Evolutionary conservation across 2,113 vertebrate genomes (phyloP), one percentile per base, ranked within the genome.

Genomic region (Ophiodon elongatus): DNA sequence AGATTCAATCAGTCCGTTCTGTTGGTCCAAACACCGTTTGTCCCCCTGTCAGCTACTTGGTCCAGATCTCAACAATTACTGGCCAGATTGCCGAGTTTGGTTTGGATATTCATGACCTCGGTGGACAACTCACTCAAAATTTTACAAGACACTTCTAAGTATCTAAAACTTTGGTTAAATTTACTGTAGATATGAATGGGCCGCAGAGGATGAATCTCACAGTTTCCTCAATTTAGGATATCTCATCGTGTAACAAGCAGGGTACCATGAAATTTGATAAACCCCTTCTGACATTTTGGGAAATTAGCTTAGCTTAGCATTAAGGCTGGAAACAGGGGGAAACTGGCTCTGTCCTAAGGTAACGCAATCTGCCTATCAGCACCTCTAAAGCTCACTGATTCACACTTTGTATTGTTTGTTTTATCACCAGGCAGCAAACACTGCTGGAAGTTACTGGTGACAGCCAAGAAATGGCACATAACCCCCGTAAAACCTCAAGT

Each of bases 191-290:
- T 57, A 35, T 60, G 19, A 14, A 37, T 62, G n/a, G 2, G 23
- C 62, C 4, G 6, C 10, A 35, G 35, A 45, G 23, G 27, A 45
- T 37, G 15, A 56, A 57, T 73, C 45, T 56, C 8, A 50, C 8
- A n/a, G 6, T 66, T 45, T 71, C 39, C 15, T 37, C 23, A 59
- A 45, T 3, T 9, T 10, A 65, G 29, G 11, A 45, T 25, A 59
- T 35, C 21, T 72, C 23, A 79, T 76, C 23, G 27, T 11, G 4
- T 15, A 64, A 15, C 39, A 35, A 17, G 6, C 21, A 71, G 35
- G 25, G n/a, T 67, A 54, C 37, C 13, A 6, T 33, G 14, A 62
- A 27, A 56, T 63, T 77, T 74, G 17, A 76, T 50, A 73, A 45
- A 83, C 10, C 10, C 13, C 8, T 41, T 50, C 52, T 3, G 14